A percentile compares a stretch with the other conserved stretches of the same genome.
These are phyloP conservation scores for Rhopilema esculentum DNA, from an alignment of 30 jellyfish, hydroid and myxozoan genomes.

Conservation along the genomic window DNA sequence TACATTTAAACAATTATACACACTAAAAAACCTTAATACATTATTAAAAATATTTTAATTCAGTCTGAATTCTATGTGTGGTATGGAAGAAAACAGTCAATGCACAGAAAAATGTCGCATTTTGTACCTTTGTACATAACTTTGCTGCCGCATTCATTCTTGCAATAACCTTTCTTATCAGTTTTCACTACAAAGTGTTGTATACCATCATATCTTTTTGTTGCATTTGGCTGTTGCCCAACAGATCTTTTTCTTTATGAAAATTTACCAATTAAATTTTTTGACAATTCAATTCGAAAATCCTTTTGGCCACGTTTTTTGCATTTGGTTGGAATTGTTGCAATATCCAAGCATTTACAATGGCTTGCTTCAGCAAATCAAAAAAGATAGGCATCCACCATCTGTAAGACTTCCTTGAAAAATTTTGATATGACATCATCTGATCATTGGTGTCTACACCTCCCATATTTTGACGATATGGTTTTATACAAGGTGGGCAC, in stretches of 20 bases:
- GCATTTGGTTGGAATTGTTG: slow-evolving; percentile 44
- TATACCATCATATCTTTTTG: slow-evolving; percentile 21
- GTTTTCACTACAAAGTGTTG: not conserved
- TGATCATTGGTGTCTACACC: slow-evolving; percentile 43
- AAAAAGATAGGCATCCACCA: slow-evolving; percentile 48
- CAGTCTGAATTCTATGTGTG: not conserved
- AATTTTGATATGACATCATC: slow-evolving; percentile 24
- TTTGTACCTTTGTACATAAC: slow-evolving; percentile 1
- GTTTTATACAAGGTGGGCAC: slow-evolving; percentile 32
- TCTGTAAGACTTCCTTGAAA: slow-evolving; percentile 38
- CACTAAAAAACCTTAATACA: not conserved
- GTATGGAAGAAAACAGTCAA: slow-evolving; percentile 1
- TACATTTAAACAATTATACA: not conserved
- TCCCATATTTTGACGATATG: slow-evolving; percentile 28
- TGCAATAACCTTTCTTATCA: slow-evolving; percentile 1
- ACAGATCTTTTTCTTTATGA: slow-evolving; percentile 15
- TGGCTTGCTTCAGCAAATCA: slow-evolving; percentile 37
- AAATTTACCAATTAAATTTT: slow-evolving; percentile 7
- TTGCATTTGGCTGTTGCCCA: slow-evolving; percentile 28
- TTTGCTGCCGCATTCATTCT: slow-evolving; percentile 2
- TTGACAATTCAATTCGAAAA: slow-evolving; percentile 2
- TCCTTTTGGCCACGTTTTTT: slow-evolving; percentile 28
- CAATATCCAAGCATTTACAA: slow-evolving; percentile 43
- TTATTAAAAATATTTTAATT: too few species aligned
- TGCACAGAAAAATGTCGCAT: slow-evolving; percentile 11